Evolutionary conservation across 1,140 invertebrate species (phyloP).

Genomic region (Drosophila kikkawai): DNA sequence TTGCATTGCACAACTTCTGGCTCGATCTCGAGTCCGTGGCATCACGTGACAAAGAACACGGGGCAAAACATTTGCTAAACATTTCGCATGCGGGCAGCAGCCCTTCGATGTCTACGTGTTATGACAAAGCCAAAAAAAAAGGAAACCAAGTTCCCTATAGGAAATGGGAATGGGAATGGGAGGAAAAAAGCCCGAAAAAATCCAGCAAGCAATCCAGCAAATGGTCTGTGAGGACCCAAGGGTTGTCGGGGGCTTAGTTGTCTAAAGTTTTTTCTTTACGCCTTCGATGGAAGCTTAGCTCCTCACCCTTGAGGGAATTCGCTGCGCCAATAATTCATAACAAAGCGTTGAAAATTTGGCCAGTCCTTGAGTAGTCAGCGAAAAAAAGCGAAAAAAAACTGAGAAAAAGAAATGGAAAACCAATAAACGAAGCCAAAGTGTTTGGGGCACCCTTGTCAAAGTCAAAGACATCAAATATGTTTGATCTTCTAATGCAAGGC

Average conservation of each 20-base stretch:
- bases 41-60: constrained; percentile 76
- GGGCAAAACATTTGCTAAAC: constrained; percentile 80
- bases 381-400: constrained; percentile 4
- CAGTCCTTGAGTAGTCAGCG: constrained; percentile 21
- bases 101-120: constrained; percentile 57
- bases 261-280: constrained; percentile 40
- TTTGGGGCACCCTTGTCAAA: constrained; percentile 71
- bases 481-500: constrained; percentile 35
- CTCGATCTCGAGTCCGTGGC: constrained; percentile 18
- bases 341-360: constrained; percentile 47
- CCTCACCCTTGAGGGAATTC: constrained; percentile 16
- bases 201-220: constrained; percentile 61
- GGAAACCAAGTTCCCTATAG: constrained; percentile 6
- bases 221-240: constrained; percentile 62
- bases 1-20: constrained; percentile 69
- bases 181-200: constrained; percentile 24
- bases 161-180: neutral
- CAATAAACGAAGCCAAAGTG: constrained; percentile 63
- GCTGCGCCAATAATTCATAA: constrained; percentile 76
- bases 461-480: constrained; percentile 55
- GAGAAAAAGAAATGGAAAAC: constrained; percentile 33
- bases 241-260: constrained; percentile 37
- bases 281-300: constrained; percentile 21
- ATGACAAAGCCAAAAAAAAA: constrained; percentile 47
- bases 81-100: constrained; percentile 67